These are phyloP conservation scores for Planococcus citri DNA, from an alignment of 1,140 invertebrate genomes.

Conservation along the genomic window DNA sequence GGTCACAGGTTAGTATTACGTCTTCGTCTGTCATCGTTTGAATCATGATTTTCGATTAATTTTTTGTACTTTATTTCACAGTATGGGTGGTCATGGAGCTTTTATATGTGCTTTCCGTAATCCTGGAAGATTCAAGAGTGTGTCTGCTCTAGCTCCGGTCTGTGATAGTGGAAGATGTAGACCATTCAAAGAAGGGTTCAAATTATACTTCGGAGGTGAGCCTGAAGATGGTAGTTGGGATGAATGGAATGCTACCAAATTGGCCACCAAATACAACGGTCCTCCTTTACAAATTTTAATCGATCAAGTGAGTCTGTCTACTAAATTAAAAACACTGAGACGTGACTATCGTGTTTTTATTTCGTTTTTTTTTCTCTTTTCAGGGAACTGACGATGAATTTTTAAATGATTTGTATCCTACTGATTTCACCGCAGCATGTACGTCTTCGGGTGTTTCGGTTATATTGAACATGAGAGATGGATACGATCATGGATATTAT, in stretches of 20 bases:
- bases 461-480: constrained; percentile 37
- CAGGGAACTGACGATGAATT: constrained; percentile 78
- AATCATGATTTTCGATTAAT: not conserved
- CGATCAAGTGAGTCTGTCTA: constrained; percentile 51
- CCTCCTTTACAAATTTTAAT: constrained; percentile 71
- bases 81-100: constrained; percentile 97
- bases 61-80: constrained; percentile 31
- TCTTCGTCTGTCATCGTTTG: too few species aligned
- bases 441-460: constrained; percentile 51
- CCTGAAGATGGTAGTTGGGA: constrained; percentile 52
- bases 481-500: constrained; percentile 92
- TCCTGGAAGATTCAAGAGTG: constrained; percentile 75
- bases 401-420: constrained; percentile 67
- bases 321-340: not conserved
- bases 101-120: constrained; percentile 84
- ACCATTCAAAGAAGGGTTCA: constrained; percentile 49
- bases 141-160: constrained; percentile 95
- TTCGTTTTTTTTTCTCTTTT: constrained; percentile 28
- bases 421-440: constrained; percentile 65
- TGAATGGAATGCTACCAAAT: constrained; percentile 76
- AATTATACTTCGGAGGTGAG: constrained; percentile 68
- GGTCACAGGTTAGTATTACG: constrained; percentile 56
- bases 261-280: constrained; percentile 73
- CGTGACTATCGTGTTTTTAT: not conserved
- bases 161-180: constrained; percentile 69